Conservation (phyloP, 2,797 vertebrate genomes). For the Poecilia picta region DNA sequence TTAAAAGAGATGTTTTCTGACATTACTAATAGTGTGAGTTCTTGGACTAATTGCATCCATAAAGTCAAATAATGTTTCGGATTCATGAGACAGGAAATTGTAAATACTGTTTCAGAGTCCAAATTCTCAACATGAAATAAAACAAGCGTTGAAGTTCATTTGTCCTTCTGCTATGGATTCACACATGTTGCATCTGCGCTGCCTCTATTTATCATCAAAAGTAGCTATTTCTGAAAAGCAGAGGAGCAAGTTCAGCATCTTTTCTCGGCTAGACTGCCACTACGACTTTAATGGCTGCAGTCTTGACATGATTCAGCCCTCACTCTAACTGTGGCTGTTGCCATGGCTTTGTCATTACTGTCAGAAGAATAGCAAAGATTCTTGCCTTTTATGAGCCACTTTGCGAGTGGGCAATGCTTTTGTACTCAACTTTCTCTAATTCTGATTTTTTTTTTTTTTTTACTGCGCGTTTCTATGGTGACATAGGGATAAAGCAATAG, state of each 20-base stretch:
- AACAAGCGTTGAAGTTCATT: neutral
- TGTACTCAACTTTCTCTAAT: neutral
- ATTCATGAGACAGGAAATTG: neutral
- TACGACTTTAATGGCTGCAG: neutral
- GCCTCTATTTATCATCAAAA: neutral
- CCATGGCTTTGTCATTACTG: neutral
- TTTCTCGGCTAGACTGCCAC: neutral
- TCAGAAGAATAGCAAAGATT: neutral
- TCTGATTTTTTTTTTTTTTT: neutral
- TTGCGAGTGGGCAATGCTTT: neutral
- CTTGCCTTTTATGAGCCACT: neutral
- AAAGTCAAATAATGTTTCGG: neutral
- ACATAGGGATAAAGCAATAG: neutral
- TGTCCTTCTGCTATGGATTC: neutral
- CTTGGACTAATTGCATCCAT: neutral
- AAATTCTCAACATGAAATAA: neutral
- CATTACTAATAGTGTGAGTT: neutral
- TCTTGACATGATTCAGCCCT: neutral
- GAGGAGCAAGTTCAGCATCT: neutral
- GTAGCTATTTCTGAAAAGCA: neutral
- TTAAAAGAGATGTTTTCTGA: slow-evolving; percentile 14
- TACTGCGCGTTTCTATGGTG: neutral
- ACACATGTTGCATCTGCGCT: neutral
- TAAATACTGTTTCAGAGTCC: neutral
- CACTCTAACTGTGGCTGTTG: neutral